These are phyloP conservation scores for Escarpia spicata DNA, from an alignment of 2,888 invertebrate genomes.

Conservation along the genomic window DNA sequence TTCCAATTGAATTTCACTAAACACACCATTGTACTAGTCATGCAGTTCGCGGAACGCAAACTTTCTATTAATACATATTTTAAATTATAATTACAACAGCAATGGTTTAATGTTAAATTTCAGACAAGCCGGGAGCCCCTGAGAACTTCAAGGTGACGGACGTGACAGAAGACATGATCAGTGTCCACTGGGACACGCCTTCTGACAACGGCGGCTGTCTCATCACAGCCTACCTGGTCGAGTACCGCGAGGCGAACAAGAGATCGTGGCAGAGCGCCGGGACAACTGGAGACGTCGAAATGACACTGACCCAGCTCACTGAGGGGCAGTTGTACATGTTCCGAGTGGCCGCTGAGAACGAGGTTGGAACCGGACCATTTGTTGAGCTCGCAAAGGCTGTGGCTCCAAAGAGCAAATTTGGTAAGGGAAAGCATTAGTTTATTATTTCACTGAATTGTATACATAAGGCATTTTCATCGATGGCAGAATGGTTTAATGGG, in stretches of 20 bases:
- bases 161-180: constrained; percentile 75
- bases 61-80: constrained; percentile 8
- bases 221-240: constrained; percentile 53
- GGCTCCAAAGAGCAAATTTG: constrained; percentile 44
- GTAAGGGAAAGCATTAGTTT: constrained; percentile 28
- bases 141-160: constrained; percentile 76
- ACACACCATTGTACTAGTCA: background rate
- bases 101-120: background rate
- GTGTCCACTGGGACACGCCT: constrained; percentile 77
- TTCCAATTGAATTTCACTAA: background rate
- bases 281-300: constrained; percentile 31
- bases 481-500: no score
- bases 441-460: no score
- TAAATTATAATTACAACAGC: background rate
- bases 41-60: background rate
- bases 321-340: constrained; percentile 35
- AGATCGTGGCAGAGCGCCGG: constrained; percentile 75
- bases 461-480: no score
- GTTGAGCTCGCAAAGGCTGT: constrained; percentile 56
- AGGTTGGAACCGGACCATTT: constrained; percentile 80
- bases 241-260: constrained; percentile 72
- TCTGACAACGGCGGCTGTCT: constrained; percentile 43
- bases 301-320: constrained; percentile 31
- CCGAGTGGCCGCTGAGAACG: constrained; percentile 42
- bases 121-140: constrained; percentile 78